Evolutionary conservation across 2,888 invertebrate genomes (phyloP).

Genomic region (Keiferia lycopersicella): DNA sequence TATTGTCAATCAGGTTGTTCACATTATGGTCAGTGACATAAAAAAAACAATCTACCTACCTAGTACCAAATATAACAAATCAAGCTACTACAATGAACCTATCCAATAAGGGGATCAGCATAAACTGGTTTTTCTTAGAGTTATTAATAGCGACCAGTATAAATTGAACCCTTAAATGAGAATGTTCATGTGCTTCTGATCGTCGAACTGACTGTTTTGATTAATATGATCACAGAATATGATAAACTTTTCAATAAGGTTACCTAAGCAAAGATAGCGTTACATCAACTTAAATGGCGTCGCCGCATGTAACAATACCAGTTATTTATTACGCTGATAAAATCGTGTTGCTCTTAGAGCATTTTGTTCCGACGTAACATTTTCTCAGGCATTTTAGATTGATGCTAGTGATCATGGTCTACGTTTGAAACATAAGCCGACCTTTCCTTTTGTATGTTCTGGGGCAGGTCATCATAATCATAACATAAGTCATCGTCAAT

Average conservation of each 20-base stretch:
- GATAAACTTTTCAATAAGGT: slow-evolving; percentile 16
- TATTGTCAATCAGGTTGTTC: neutral
- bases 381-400: slow-evolving; percentile 3
- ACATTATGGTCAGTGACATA: neutral
- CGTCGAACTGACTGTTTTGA: neutral
- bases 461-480: neutral
- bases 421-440: slow-evolving; percentile 1
- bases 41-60: no score
- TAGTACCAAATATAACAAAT: no score
- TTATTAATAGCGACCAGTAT: neutral
- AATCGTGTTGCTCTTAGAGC: neutral
- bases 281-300: slow-evolving; percentile 11
- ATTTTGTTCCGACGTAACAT: slow-evolving; percentile 2
- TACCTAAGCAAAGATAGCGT: slow-evolving; percentile 17
- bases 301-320: slow-evolving; percentile 28
- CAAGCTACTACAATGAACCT: no score
- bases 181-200: neutral
- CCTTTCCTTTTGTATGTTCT: slow-evolving; percentile 2
- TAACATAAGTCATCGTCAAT: neutral
- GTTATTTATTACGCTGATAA: slow-evolving; percentile 11
- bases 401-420: neutral
- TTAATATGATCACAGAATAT: slow-evolving; percentile 1
- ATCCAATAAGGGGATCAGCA: no score
- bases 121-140: neutral
- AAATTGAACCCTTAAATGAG: neutral